phyloP scores from a whole-genome alignment of 2,888 invertebrate species.

The Drosophila neotestacea region DNA sequence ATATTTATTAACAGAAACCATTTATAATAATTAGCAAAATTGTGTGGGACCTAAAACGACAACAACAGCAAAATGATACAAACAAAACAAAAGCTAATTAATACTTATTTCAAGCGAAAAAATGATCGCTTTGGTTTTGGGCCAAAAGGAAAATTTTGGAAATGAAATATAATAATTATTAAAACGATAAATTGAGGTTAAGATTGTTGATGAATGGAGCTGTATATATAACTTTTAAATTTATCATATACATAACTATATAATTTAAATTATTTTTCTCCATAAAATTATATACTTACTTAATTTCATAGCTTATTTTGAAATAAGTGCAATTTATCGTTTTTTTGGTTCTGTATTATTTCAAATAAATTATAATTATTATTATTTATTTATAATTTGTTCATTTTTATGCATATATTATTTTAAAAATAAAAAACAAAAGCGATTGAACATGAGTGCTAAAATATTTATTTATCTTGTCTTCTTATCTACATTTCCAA shows the following conservation, averaged over 20 bases:
- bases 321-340: constrained; percentile 71
- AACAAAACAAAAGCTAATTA: constrained; percentile 16
- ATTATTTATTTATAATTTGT: constrained; percentile 73
- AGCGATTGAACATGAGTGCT: constrained; percentile 45
- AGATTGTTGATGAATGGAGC: constrained; percentile 71
- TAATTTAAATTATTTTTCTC: constrained; percentile 69
- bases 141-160: constrained; percentile 28
- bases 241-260: constrained; percentile 71
- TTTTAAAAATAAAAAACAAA: constrained; percentile 66
- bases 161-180: constrained; percentile 34
- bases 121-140: constrained; percentile 47
- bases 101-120: constrained; percentile 13
- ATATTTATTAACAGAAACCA: constrained; percentile 31
- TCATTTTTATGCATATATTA: constrained; percentile 70
- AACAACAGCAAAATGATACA: constrained; percentile 33
- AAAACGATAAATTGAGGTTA: constrained; percentile 54
- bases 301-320: constrained; percentile 68
- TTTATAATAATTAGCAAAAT: constrained; percentile 72
- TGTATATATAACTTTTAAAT: constrained; percentile 76
- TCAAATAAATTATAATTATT: constrained; percentile 41
- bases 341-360: constrained; percentile 59
- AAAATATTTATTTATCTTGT: constrained; percentile 42
- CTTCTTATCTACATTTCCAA: constrained; percentile 2
- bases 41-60: constrained; percentile 73
- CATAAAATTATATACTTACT: constrained; percentile 62